Conservation (phyloP, 2,888 invertebrate species). For the Panopea generosa region DNA sequence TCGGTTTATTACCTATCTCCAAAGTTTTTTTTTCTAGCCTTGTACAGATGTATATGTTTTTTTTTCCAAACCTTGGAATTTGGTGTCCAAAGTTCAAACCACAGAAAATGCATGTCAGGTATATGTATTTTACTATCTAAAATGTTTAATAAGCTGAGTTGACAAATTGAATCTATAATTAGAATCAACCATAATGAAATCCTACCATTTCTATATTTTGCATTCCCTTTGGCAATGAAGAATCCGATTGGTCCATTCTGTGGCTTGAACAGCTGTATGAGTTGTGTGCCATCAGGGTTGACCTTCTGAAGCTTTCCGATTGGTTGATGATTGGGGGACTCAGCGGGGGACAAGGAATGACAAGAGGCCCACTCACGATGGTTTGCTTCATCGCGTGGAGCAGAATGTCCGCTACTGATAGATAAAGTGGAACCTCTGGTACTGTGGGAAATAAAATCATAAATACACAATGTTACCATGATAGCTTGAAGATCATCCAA, state of each 20-base stretch:
- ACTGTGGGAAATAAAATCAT: constrained; percentile 16
- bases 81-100: too few species aligned
- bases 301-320: constrained; percentile 78
- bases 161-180: too few species aligned
- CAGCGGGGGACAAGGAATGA: constrained; percentile 49
- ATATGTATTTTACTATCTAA: too few species aligned
- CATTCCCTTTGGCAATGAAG: constrained; percentile 82
- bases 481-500: too few species aligned
- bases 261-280: constrained; percentile 79
- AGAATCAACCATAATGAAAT: too few species aligned
- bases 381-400: background rate
- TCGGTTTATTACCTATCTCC: too few species aligned
- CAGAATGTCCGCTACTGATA: constrained; percentile 10
- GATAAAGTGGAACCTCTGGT: constrained; percentile 17
- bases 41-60: too few species aligned
- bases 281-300: constrained; percentile 81
- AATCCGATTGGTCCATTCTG: constrained; percentile 81
- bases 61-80: too few species aligned
- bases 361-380: constrained; percentile 54
- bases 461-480: too few species aligned
- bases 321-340: constrained; percentile 46
- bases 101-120: too few species aligned
- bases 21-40: too few species aligned
- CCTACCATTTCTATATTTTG: constrained; percentile 80
- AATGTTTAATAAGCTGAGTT: too few species aligned